These are phyloP conservation scores for Emydocephalus ijimae DNA, from an alignment of 2,113 vertebrate genomes.

Conservation along the genomic window DNA sequence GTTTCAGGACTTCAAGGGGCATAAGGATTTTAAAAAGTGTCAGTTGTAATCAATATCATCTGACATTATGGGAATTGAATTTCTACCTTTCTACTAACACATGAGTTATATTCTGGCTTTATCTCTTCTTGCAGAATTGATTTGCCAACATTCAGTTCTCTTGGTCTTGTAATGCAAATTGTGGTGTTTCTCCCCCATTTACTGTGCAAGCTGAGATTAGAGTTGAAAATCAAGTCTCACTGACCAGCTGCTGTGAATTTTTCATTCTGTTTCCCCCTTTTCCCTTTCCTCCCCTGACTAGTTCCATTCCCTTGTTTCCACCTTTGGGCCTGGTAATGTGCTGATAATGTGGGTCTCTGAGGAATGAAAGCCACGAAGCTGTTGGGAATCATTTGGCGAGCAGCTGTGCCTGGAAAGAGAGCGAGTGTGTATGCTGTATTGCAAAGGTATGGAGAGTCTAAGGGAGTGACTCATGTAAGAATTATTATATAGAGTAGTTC, in stretches of 20 bases:
- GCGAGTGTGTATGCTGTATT: background rate
- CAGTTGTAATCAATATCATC: conserved; percentile 71
- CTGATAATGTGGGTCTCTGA: conserved; percentile 31
- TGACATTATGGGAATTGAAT: conserved; percentile 65
- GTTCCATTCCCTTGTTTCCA: conserved; percentile 41
- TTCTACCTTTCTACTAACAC: conserved; percentile 64
- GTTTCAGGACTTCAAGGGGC: conserved; percentile 54
- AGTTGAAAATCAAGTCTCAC: conserved; percentile 65
- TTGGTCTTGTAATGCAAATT: conserved; percentile 81
- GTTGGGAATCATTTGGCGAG: background rate
- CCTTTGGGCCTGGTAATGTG: conserved; percentile 40
- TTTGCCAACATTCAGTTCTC: conserved; percentile 68
- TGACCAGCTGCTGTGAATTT: conserved; percentile 72
- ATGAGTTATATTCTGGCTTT: conserved; percentile 65
- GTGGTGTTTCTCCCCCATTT: conserved; percentile 69
- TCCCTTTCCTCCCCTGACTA: conserved; percentile 15
- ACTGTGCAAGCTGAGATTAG: conserved; percentile 74
- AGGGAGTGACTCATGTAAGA: background rate
- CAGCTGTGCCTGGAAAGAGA: conserved; percentile 28
- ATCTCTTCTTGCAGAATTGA: conserved; percentile 75
- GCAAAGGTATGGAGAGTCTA: background rate
- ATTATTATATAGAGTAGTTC: background rate
- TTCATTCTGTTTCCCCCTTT: conserved; percentile 40
- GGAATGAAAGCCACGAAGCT: background rate
- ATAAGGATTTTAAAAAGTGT: conserved; percentile 60